Evolutionary conservation across 2,797 vertebrate genomes (phyloP).

Genomic region (Loris lydekkerianus): DNA sequence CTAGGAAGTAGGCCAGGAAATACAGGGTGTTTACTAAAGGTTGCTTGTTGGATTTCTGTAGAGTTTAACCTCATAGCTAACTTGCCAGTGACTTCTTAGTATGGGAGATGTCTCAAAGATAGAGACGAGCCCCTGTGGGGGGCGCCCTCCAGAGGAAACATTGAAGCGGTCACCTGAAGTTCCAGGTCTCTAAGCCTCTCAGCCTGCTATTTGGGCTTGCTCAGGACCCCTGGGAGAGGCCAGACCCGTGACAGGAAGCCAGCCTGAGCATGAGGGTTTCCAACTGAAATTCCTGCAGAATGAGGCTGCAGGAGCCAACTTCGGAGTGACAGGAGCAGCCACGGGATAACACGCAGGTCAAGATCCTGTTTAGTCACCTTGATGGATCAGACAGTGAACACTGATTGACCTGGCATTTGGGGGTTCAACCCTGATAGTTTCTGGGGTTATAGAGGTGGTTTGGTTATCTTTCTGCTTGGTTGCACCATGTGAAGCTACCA

Average conservation of each 20-base stretch:
- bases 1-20: neutral
- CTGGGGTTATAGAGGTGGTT: neutral
- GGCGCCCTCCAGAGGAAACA: neutral
- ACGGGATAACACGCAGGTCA: neutral
- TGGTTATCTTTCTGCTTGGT: neutral
- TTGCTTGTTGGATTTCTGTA: neutral
- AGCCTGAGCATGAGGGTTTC: neutral
- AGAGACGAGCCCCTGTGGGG: neutral
- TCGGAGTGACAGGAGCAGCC: neutral
- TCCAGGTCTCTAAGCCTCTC: constrained; percentile 1
- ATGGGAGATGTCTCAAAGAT: neutral
- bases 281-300: constrained; percentile 32
- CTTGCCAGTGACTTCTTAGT: neutral
- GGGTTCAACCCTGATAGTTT: neutral
- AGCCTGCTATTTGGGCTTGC: neutral
- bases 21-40: neutral
- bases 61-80: neutral
- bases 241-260: neutral
- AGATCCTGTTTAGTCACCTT: neutral
- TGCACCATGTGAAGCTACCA: neutral
- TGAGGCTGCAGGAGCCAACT: neutral
- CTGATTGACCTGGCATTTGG: neutral
- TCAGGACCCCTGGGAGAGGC: neutral
- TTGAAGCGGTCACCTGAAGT: neutral
- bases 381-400: neutral